Evolutionary conservation across 1,140 invertebrate species (phyloP).

Genomic region (Sinella curviseta): DNA sequence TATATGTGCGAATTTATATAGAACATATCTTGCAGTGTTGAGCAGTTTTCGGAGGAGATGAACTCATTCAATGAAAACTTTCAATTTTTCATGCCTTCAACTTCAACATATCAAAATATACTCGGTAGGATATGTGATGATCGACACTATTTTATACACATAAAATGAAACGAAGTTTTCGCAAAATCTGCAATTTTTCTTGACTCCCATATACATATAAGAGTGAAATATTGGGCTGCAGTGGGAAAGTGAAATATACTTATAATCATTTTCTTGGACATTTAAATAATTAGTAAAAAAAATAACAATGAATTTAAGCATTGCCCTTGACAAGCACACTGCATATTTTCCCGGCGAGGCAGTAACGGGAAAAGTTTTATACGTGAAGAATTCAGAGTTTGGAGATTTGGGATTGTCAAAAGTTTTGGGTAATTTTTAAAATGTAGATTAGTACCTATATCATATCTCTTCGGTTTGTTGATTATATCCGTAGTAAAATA

Average conservation of each 20-base stretch:
- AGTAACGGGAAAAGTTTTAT: slow-evolving; percentile 16
- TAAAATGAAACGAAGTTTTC: too few species aligned
- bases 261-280: too few species aligned
- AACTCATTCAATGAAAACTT: neutral
- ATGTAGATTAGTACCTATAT: neutral
- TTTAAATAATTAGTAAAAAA: neutral
- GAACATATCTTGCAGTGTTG: neutral
- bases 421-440: neutral
- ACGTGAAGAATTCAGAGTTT: slow-evolving; percentile 17
- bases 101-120: neutral
- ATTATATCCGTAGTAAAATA: too few species aligned
- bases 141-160: too few species aligned
- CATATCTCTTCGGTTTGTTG: neutral
- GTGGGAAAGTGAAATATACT: too few species aligned
- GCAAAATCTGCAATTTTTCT: too few species aligned
- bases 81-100: neutral
- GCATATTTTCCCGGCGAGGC: slow-evolving; percentile 19
- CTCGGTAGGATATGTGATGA: neutral
- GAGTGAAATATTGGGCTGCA: too few species aligned
- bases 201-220: too few species aligned
- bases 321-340: neutral
- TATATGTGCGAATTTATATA: neutral
- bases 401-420: slow-evolving; percentile 10
- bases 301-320: neutral
- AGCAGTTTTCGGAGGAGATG: neutral